Evolutionary conservation across 2,888 invertebrate species (phyloP), one percentile per base, ranked within the genome.

Genomic region (Zygaena filipendulae): DNA sequence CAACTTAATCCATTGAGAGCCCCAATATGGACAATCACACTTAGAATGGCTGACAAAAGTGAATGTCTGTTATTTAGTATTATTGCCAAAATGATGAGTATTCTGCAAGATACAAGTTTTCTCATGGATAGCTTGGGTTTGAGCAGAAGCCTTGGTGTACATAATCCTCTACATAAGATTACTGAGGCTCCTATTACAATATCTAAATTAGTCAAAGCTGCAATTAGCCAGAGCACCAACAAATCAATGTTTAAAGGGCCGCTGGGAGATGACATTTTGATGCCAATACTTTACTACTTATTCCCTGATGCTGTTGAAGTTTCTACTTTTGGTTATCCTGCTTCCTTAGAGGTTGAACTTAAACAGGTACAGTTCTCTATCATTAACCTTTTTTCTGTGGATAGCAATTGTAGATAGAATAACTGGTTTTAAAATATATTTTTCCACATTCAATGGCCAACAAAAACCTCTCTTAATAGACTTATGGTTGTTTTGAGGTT

Each of bases 231-330:
- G 47, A 69, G 66, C 47, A 82, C 62, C 40, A 79, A 60, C 37
- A 82, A 83, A 28, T 71, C 85, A n/a, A 86, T 87, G 30, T 77
- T 77, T 38, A 77, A 77, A 32, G 91, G 92, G 1, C 93, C 94
- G 1, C 86, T 96, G 49, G 74, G 87, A 8, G 88, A 88, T 47
- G 87, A 88, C 14, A 74, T 90, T 37, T 66, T 96, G 19, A 86
- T 88, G 58, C 84, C 89, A 21, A 83, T 95, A 43, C 59, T 96
- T 26, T 88, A 89, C 54, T 95, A 88, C 61, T 68, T 95, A 12
- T 95, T 95, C 58, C 95, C 95, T 28, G 95, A 95, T 82, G 92
- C 93, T 30, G 87, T 90, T 40, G 83, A 86, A 31, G 81, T 85
- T 33, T 62, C 81, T 33, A 74, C 62, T 24, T 82, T 72, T 56